Percentiles rank a stretch among this genome's conserved stretches.
Evolutionary conservation across 2,797 vertebrate genomes (phyloP).

Genomic region (Micromesistius poutassou): DNA sequence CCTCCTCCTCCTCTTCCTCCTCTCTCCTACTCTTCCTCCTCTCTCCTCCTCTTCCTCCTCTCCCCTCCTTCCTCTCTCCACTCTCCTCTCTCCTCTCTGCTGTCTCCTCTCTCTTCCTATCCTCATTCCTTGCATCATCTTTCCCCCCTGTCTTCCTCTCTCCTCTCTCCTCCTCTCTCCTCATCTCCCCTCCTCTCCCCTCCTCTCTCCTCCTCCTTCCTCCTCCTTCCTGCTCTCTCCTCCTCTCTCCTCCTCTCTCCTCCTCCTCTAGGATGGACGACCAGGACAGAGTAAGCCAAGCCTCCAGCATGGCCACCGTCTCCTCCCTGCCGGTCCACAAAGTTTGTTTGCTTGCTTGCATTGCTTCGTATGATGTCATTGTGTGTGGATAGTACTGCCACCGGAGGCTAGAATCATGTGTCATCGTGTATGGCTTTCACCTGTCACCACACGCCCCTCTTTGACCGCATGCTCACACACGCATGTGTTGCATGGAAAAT

Average conservation of each 20-base stretch:
- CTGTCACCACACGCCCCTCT: neutral
- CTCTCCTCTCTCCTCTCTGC: neutral
- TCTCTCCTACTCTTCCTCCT: neutral
- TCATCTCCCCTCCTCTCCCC: neutral
- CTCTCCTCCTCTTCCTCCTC: neutral
- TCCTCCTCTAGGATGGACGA: constrained; percentile 77
- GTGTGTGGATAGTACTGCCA: neutral
- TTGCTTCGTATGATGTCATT: neutral
- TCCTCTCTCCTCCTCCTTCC: neutral
- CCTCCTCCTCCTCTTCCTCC: too few relatives aligned
- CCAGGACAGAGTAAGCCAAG: constrained; percentile 78
- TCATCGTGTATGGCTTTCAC: neutral
- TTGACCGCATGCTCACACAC: neutral
- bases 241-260: too few relatives aligned
- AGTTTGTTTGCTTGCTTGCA: constrained; percentile 57
- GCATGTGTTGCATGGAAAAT: neutral
- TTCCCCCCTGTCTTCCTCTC: too few relatives aligned
- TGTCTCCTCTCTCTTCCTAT: neutral
- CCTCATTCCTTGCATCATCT: neutral
- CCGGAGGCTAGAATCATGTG: neutral
- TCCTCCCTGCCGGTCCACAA: constrained; percentile 74
- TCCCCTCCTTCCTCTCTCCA: neutral
- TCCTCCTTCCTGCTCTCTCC: neutral
- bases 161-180: neutral
- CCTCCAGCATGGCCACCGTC: constrained; percentile 82